A percentile compares a stretch with the other conserved stretches of the same genome.
Conservation (phyloP, 2,113 vertebrate genomes). For the Pituophis catenifer region DNA sequence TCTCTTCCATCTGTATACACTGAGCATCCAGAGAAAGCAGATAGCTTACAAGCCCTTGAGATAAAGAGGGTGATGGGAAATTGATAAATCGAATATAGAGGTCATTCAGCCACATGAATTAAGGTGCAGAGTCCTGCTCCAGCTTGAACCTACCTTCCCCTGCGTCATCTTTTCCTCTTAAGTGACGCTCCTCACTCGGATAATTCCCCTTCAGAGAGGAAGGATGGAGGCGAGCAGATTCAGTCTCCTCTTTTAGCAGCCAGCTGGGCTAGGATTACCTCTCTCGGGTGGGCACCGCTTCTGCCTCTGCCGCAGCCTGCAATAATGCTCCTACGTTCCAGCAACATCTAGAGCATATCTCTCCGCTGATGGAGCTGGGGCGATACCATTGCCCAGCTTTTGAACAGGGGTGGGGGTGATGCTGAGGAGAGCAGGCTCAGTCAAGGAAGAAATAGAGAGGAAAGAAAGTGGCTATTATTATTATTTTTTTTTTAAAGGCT, state of each 20-base stretch:
- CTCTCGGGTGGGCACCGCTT: neutral
- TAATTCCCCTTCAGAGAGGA: neutral
- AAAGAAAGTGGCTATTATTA: accelerated
- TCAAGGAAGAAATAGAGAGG: neutral
- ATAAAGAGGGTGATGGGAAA: neutral
- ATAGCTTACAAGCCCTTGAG: neutral
- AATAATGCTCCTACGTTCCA: slow-evolving; percentile 63
- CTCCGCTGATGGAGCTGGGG: slow-evolving; percentile 45
- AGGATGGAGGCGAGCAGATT: too few relatives aligned
- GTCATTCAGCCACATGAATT: neutral
- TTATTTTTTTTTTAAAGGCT: neutral
- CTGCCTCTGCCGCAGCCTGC: slow-evolving; percentile 15
- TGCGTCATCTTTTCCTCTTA: slow-evolving; percentile 80
- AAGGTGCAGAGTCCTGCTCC: neutral
- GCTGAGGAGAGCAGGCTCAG: slow-evolving; percentile 5
- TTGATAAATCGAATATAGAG: neutral
- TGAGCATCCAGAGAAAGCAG: neutral
- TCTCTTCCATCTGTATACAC: neutral
- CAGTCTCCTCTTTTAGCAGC: accelerated
- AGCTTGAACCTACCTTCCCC: slow-evolving; percentile 80
- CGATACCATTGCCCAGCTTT: slow-evolving; percentile 61
- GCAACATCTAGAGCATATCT: slow-evolving; percentile 64
- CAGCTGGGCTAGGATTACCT: neutral
- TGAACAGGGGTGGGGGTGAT: slow-evolving; percentile 9
- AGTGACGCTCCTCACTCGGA: slow-evolving; percentile 11